These are phyloP conservation scores for Electrona antarctica DNA, from an alignment of 2,113 vertebrate genomes.

Conservation along the genomic window DNA sequence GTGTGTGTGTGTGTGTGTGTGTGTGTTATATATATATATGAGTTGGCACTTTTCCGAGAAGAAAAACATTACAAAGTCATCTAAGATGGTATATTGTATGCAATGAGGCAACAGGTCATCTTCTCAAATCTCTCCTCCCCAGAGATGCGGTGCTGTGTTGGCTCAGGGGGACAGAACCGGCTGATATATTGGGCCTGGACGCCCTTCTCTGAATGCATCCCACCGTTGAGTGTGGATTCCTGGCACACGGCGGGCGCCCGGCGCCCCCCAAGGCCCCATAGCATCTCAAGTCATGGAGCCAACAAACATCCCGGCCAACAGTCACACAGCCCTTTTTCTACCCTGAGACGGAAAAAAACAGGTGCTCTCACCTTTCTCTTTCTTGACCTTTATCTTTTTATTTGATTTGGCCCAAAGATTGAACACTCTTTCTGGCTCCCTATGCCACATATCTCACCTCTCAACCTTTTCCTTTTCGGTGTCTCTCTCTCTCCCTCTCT, in stretches of 20 bases:
- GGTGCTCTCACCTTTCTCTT: background rate
- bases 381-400: conserved; percentile 5
- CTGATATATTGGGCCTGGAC: conserved; percentile 48
- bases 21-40: conserved; percentile 2
- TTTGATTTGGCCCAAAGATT: conserved; percentile 19
- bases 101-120: conserved; percentile 6
- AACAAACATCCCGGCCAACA: conserved; percentile 21
- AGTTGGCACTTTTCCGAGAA: background rate
- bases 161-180: conserved; percentile 31
- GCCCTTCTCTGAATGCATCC: conserved; percentile 52
- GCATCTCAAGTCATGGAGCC: conserved; percentile 17
- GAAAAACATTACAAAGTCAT: conserved; percentile 10
- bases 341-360: conserved; percentile 6
- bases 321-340: conserved; percentile 6
- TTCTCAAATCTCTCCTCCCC: conserved; percentile 2
- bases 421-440: background rate
- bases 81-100: conserved; percentile 6
- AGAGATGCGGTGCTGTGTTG: conserved; percentile 9
- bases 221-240: conserved; percentile 48
- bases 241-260: conserved; percentile 25
- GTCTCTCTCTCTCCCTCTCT: conserved; percentile 2
- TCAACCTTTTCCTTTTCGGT: too few species aligned
- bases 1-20: too few species aligned
- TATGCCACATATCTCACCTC: too few species aligned
- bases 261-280: conserved; percentile 25